Conservation (phyloP, 2,113 vertebrate species). For the Rhipidura dahli region DNA sequence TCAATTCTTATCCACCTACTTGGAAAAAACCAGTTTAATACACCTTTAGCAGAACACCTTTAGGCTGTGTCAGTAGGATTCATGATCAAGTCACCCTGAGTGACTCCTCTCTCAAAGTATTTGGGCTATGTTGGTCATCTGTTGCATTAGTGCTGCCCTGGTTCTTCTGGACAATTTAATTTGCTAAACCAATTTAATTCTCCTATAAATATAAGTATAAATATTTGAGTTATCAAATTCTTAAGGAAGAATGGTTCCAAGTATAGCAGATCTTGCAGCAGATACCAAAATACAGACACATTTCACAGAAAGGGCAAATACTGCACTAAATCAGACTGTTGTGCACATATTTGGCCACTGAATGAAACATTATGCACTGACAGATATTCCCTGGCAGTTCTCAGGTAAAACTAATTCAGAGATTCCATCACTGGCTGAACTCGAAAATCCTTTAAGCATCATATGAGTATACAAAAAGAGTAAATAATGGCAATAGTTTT, state of each 20-base stretch:
- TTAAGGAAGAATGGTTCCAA: not conserved
- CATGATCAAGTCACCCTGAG: not conserved
- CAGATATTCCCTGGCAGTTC: not conserved
- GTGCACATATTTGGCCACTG: not conserved
- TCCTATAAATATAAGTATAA: not conserved
- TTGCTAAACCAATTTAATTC: not conserved
- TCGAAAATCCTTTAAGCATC: fast-evolving
- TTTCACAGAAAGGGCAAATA: not conserved
- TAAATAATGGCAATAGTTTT: not conserved
- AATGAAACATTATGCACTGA: not conserved
- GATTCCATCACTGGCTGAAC: not conserved
- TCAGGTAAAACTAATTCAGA: not conserved
- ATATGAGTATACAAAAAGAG: not conserved
- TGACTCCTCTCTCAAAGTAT: not conserved
- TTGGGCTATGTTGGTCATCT: not conserved
- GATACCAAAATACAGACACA: not conserved
- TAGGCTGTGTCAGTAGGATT: not conserved
- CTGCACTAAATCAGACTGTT: not conserved
- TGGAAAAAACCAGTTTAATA: not conserved
- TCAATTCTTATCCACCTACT: not conserved
- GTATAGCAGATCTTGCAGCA: not conserved
- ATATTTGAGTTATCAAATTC: not conserved
- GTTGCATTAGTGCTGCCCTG: not conserved
- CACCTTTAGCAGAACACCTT: not conserved
- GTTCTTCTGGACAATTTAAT: not conserved